Percentiles rank a stretch among this genome's conserved stretches.
Evolutionary conservation across 92 coral and sea anemone species (phyloP).

Genomic region (Scolanthus callimorphus): DNA sequence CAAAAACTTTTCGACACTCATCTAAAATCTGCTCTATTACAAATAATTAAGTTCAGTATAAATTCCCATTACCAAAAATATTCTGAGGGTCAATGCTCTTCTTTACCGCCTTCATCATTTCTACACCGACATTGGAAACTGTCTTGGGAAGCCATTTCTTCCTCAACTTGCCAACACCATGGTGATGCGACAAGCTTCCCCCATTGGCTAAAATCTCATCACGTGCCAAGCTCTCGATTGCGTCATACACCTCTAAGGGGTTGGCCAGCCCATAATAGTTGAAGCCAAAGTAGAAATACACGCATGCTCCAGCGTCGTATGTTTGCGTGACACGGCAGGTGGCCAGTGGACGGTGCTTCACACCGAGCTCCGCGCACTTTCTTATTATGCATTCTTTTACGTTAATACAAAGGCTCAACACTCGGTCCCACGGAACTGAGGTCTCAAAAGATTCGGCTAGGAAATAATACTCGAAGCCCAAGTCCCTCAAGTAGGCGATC

Average conservation of each 20-base stretch:
- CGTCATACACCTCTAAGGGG: constrained; percentile 72
- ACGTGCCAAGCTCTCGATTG: constrained; percentile 79
- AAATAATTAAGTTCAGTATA: constrained; percentile 21
- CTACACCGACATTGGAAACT: constrained; percentile 84
- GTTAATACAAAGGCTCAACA: constrained; percentile 73
- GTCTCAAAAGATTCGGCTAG: constrained; percentile 97
- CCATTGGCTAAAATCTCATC: constrained; percentile 96
- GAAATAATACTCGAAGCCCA: constrained; percentile 83
- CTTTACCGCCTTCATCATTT: constrained; percentile 80
- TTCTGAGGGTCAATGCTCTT: constrained; percentile 88
- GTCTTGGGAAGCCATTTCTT: constrained; percentile 92
- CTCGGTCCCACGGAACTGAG: constrained; percentile 99
- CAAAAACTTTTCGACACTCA: no score
- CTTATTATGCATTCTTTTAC: constrained; percentile 83
- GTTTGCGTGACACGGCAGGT: constrained; percentile 97
- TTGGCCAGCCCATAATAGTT: constrained; percentile 75
- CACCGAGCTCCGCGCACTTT: constrained; percentile 87
- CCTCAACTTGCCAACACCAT: constrained; percentile 91
- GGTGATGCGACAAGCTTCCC: constrained; percentile 96
- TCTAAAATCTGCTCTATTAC: no score
- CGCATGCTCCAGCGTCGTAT: constrained; percentile 97
- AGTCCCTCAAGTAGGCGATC: constrained; percentile 91
- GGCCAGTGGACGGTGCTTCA: constrained; percentile 75
- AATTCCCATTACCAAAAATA: constrained; percentile 86
- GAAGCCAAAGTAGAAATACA: constrained; percentile 96